Percentiles rank a stretch among this genome's conserved stretches.
Conservation (phyloP, 2,113 vertebrate genomes). For the Pelobates fuscus region DNA sequence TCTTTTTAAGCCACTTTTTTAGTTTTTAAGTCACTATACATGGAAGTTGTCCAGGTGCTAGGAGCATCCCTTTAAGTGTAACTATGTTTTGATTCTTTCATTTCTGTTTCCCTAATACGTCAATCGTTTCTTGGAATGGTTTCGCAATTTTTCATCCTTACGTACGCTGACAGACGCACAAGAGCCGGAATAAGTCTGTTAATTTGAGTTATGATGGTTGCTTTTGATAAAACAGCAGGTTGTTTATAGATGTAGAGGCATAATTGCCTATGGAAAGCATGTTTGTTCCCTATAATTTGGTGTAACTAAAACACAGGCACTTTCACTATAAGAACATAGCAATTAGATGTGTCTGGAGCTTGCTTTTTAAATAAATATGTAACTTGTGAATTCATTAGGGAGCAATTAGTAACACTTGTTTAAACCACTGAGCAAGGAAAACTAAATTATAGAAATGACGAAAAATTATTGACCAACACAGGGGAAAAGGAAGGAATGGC, state of each 20-base stretch:
- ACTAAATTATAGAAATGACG: slow-evolving; percentile 10
- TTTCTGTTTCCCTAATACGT: too few species aligned
- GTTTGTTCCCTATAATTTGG: slow-evolving; percentile 46
- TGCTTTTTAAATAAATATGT: slow-evolving; percentile 46
- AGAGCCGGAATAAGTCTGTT: neutral
- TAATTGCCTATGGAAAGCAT: slow-evolving; percentile 39
- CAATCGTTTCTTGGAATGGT: too few species aligned
- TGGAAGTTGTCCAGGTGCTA: too few species aligned
- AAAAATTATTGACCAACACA: slow-evolving; percentile 9
- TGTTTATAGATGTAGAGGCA: slow-evolving; percentile 11
- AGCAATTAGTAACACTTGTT: slow-evolving; percentile 47
- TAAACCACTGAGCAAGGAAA: slow-evolving; percentile 15
- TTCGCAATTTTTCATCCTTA: too few species aligned
- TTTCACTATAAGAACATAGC: slow-evolving; percentile 35
- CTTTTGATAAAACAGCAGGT: slow-evolving; percentile 1
- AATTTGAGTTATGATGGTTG: neutral
- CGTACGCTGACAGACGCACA: neutral
- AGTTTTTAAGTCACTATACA: too few species aligned
- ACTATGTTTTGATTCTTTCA: too few species aligned
- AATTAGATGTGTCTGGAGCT: slow-evolving; percentile 44
- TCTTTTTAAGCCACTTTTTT: too few species aligned
- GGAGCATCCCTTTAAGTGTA: too few species aligned
- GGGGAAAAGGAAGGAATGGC: neutral
- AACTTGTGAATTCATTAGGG: slow-evolving; percentile 42
- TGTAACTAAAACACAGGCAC: slow-evolving; percentile 43